Percentiles rank a stretch among this genome's conserved stretches.
phyloP scores from a whole-genome alignment of 2,888 invertebrate genomes.

The Pterobdella sp. region DNA sequence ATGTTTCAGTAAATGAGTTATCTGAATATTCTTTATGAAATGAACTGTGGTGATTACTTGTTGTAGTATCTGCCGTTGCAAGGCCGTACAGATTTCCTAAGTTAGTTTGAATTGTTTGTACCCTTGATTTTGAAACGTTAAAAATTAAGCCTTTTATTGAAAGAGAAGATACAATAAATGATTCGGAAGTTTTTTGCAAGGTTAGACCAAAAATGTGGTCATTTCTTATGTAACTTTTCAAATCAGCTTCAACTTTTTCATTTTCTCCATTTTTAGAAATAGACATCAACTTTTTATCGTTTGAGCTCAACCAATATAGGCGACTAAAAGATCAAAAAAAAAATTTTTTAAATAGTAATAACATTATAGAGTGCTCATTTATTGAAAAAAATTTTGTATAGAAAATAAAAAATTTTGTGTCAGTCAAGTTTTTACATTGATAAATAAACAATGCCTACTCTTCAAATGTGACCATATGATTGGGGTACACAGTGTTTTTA shows the following conservation, averaged over 20 bases:
- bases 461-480: conserved; percentile 7
- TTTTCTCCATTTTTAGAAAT: neutral
- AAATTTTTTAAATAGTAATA: no score
- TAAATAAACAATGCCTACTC: conserved; percentile 5
- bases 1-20: no score
- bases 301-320: conserved; percentile 11
- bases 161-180: neutral
- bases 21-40: no score
- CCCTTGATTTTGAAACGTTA: neutral
- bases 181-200: neutral
- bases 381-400: no score
- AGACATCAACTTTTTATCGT: neutral
- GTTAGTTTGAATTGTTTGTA: neutral
- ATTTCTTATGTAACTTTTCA: neutral
- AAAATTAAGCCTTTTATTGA: neutral
- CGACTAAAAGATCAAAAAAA: neutral
- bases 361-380: no score
- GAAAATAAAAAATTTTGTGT: no score
- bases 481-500: conserved; percentile 8
- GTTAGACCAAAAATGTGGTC: conserved; percentile 10
- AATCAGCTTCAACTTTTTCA: neutral
- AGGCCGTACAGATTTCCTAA: neutral
- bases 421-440: no score
- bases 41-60: no score
- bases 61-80: neutral